Evolutionary conservation across 2,113 vertebrate species (phyloP).

Genomic region (Spea bombifrons): DNA sequence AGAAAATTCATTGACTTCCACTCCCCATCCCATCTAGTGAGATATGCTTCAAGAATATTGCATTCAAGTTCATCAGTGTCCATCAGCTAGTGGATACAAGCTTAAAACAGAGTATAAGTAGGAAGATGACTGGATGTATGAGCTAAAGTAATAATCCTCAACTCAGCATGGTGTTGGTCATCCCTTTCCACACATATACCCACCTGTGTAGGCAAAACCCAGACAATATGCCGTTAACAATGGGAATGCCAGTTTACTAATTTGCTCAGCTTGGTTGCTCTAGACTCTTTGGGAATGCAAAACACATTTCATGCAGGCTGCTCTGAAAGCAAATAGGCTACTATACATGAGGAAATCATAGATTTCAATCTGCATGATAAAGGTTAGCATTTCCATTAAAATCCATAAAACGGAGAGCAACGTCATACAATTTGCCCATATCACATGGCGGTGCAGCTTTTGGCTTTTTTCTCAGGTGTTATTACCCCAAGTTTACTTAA

Average conservation of each 20-base stretch:
- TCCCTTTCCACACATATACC: neutral
- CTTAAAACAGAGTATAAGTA: conserved; percentile 24
- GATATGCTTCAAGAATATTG: conserved; percentile 16
- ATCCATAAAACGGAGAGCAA: neutral
- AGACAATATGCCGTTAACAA: neutral
- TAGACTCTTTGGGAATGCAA: too few relatives aligned
- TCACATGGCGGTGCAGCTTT: neutral
- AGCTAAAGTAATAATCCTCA: neutral
- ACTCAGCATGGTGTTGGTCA: neutral
- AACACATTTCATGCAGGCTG: neutral
- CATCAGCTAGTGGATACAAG: conserved; percentile 17
- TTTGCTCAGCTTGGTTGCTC: too few relatives aligned
- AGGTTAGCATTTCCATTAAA: neutral
- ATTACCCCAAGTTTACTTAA: too few relatives aligned
- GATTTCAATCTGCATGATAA: conserved; percentile 20
- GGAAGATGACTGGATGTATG: conserved; percentile 10
- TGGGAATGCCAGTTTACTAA: neutral
- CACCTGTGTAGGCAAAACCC: neutral
- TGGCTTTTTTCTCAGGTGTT: neutral
- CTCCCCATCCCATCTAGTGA: neutral
- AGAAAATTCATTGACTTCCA: conserved; percentile 23
- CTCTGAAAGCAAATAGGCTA: neutral
- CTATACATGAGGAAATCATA: neutral
- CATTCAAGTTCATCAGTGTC: conserved; percentile 1
- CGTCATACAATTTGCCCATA: neutral